Evolutionary conservation across 2,113 vertebrate genomes (phyloP), one percentile per base, ranked within the genome.

Genomic region (Anhinga rufa): DNA sequence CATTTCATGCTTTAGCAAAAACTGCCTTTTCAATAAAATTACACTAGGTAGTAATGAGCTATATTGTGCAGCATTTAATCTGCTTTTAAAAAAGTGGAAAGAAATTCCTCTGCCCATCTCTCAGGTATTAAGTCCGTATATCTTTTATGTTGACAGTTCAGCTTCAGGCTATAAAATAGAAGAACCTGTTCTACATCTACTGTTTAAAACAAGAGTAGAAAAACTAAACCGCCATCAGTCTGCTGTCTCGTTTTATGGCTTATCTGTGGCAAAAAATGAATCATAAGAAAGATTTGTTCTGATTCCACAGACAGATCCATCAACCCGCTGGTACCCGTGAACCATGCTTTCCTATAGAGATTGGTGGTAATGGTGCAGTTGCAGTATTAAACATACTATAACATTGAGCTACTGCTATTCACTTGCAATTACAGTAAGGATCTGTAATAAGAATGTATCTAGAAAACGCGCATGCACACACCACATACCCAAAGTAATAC

Each of bases 91-190:
- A 89, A 92, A 87, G 29, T 61, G 62, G 19, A 66, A 95, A 65
- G 66, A 65, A 61, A 95, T 96, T 91, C 58, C 90, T 91, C 40
- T 91, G 82, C 32, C 25, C 32, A 75, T 75, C 79, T 95, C 77
- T 92, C 55, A 80, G 75, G 84, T 93, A 94, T 95, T 96, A 97
- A 97, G 81, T 88, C 61, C 6, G 14, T 95, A 93, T 58, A 93
- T 92, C 82, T 82, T 90, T 55, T 87, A 97, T 86, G 90, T 85
- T 95, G 96, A 94, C 96, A 96, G 88, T 68, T 95, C 64, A 91
- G 93, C 96, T 93, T 86, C 86, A 92, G 97, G 97, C 93, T 96
- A 85, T 96, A 92, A 96, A 92, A 93, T 18, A 95, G 54, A 95
- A 90, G 92, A 97, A 93, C 32, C 93, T 97, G 62, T 88, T 97